Percentiles rank a stretch among this genome's conserved stretches.
These are phyloP conservation scores for Aleadryas rufinucha DNA, from an alignment of 2,113 vertebrate genomes.

Conservation along the genomic window DNA sequence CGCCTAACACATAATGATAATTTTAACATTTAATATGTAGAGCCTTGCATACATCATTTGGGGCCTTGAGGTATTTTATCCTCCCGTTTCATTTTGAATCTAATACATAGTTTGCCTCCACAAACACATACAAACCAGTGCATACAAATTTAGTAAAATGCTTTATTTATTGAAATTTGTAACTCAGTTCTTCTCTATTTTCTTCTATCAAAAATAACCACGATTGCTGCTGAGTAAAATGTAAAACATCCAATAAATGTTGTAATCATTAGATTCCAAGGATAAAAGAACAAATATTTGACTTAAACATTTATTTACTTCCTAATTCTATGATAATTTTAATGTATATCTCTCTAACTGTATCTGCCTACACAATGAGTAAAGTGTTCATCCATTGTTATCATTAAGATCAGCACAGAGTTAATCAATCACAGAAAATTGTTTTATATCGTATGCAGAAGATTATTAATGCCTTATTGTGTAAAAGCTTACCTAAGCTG, in stretches of 20 bases:
- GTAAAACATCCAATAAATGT: slow-evolving; percentile 26
- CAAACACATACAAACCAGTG: neutral
- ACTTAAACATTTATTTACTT: slow-evolving; percentile 41
- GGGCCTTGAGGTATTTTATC: neutral
- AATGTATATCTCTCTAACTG: slow-evolving; percentile 39
- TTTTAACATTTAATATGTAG: neutral
- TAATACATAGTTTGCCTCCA: neutral
- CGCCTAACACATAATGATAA: neutral
- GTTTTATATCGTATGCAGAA: slow-evolving; percentile 62
- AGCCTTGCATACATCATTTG: neutral
- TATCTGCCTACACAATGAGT: slow-evolving; percentile 58
- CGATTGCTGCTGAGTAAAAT: slow-evolving; percentile 2
- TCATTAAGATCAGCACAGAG: slow-evolving; percentile 60
- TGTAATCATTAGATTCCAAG: slow-evolving; percentile 29
- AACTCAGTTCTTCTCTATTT: neutral
- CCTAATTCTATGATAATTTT: slow-evolving; percentile 61
- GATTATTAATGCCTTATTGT: slow-evolving; percentile 76
- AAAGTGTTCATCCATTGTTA: slow-evolving; percentile 69
- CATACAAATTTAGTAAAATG: neutral
- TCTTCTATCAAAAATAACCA: neutral
- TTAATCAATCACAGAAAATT: slow-evolving; percentile 78
- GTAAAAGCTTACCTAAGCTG: slow-evolving; percentile 86
- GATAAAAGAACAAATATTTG: slow-evolving; percentile 43
- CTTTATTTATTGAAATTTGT: neutral
- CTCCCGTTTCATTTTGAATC: neutral